phyloP scores from a whole-genome alignment of 2,888 invertebrate genomes.

The Quadroppia sp. region DNA sequence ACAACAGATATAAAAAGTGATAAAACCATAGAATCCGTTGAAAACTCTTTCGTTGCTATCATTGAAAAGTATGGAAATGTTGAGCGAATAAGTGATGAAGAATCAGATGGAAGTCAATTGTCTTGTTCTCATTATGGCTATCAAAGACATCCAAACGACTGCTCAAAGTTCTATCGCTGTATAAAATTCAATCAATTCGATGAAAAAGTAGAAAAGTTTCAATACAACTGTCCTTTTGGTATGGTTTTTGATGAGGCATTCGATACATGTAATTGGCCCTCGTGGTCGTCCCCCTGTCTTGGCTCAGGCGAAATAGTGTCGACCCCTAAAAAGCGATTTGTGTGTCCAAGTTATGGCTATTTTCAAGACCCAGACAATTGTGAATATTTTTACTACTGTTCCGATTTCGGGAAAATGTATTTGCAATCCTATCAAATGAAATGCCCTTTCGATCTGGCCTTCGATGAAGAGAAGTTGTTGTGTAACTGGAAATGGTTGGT shows the following conservation, averaged over 20 bases:
- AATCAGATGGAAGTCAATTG: constrained; percentile 35
- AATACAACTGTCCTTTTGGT: constrained; percentile 74
- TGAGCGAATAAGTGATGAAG: constrained; percentile 36
- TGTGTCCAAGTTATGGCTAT: constrained; percentile 67
- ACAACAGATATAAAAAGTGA: background rate
- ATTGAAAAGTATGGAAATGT: constrained; percentile 43
- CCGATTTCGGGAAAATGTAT: constrained; percentile 53
- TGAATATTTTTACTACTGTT: constrained; percentile 76
- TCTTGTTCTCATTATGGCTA: constrained; percentile 46
- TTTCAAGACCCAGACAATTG: constrained; percentile 76
- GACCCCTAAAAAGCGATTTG: constrained; percentile 64
- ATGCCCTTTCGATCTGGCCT: constrained; percentile 73
- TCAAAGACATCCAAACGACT: constrained; percentile 46
- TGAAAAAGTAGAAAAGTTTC: constrained; percentile 63
- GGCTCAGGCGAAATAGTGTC: constrained; percentile 72
- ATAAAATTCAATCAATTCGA: constrained; percentile 72
- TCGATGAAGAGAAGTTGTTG: constrained; percentile 64
- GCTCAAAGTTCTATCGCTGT: constrained; percentile 67
- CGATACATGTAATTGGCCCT: constrained; percentile 69
- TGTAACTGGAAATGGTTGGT: constrained; percentile 80
- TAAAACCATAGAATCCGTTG: background rate
- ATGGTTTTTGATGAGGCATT: constrained; percentile 63
- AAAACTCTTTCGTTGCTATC: constrained; percentile 42
- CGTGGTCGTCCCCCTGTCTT: constrained; percentile 67
- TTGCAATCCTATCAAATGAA: constrained; percentile 71